Conservation (phyloP, 2,888 invertebrate species). For the Tachina lurida region DNA sequence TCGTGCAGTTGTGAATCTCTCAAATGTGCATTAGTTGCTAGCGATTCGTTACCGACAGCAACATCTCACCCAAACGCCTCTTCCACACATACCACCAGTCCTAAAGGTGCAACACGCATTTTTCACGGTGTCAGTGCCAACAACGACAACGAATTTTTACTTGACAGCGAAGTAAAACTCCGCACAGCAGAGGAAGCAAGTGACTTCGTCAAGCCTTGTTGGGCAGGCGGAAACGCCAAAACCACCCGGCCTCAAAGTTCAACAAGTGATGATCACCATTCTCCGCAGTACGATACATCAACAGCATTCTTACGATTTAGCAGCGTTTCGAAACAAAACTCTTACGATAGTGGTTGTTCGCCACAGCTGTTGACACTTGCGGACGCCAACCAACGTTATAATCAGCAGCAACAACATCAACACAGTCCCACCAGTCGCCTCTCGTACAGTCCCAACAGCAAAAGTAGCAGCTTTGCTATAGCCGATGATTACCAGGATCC, state of each 20-base stretch:
- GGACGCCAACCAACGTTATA: conserved; percentile 64
- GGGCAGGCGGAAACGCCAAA: conserved; percentile 69
- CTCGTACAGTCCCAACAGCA: conserved; percentile 68
- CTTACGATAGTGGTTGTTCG: conserved; percentile 77
- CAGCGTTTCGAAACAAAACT: conserved; percentile 79
- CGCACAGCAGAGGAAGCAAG: conserved; percentile 36
- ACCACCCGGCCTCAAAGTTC: conserved; percentile 63
- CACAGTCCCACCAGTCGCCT: conserved; percentile 74
- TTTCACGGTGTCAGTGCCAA: conserved; percentile 51
- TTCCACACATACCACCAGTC: conserved; percentile 54
- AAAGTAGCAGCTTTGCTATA: conserved; percentile 68
- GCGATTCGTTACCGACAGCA: conserved; percentile 67
- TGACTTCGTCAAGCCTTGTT: conserved; percentile 18
- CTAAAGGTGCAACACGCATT: conserved; percentile 60
- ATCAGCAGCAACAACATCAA: conserved; percentile 64
- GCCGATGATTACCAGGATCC: conserved; percentile 69
- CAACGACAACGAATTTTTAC: conserved; percentile 67
- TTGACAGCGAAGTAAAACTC: conserved; percentile 58
- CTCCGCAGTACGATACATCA: conserved; percentile 72
- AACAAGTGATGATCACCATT: conserved; percentile 77
- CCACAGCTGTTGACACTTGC: conserved; percentile 70
- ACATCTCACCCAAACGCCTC: conserved; percentile 8
- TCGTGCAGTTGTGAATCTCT: conserved; percentile 80
- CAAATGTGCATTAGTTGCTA: conserved; percentile 74
- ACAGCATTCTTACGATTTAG: conserved; percentile 75